These are phyloP conservation scores for Cossypha polioptera DNA, from an alignment of 2,797 vertebrate species.

Conservation along the genomic window DNA sequence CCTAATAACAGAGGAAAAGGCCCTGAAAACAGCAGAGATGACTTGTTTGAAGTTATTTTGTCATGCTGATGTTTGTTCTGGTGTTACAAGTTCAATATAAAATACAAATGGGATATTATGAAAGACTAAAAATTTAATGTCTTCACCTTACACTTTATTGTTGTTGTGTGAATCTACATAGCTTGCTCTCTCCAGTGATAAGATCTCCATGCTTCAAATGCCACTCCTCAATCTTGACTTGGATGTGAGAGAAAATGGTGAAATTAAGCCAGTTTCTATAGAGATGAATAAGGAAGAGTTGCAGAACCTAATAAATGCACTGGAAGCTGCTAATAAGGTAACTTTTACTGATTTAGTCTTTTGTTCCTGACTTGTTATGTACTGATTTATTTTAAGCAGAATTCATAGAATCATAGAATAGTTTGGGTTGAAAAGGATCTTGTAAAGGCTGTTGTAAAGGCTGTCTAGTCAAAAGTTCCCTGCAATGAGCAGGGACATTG, in stretches of 20 bases:
- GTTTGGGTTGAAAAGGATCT: neutral
- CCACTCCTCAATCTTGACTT: slow-evolving; percentile 90
- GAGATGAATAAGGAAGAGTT: slow-evolving; percentile 94
- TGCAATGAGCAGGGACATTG: neutral
- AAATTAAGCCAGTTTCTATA: slow-evolving; percentile 79
- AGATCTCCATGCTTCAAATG: slow-evolving; percentile 89
- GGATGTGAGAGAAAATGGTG: slow-evolving; percentile 84
- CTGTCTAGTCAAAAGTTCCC: neutral
- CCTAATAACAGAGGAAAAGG: fast-evolving
- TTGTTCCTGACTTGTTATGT: neutral
- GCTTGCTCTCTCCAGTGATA: slow-evolving; percentile 95
- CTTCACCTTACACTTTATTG: neutral
- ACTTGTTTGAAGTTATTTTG: neutral
- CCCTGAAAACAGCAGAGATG: neutral
- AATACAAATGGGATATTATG: neutral
- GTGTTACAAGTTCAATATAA: neutral
- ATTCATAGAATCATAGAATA: fast-evolving
- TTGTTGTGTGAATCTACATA: slow-evolving; percentile 56
- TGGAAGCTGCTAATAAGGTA: slow-evolving; percentile 96
- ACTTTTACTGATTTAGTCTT: neutral
- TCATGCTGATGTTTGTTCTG: neutral
- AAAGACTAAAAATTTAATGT: neutral
- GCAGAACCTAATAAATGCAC: slow-evolving; percentile 84
- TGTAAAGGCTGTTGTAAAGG: neutral
- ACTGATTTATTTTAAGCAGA: neutral